Evolutionary conservation across 2,797 vertebrate species (phyloP).

Genomic region (Ceyx erithaca): DNA sequence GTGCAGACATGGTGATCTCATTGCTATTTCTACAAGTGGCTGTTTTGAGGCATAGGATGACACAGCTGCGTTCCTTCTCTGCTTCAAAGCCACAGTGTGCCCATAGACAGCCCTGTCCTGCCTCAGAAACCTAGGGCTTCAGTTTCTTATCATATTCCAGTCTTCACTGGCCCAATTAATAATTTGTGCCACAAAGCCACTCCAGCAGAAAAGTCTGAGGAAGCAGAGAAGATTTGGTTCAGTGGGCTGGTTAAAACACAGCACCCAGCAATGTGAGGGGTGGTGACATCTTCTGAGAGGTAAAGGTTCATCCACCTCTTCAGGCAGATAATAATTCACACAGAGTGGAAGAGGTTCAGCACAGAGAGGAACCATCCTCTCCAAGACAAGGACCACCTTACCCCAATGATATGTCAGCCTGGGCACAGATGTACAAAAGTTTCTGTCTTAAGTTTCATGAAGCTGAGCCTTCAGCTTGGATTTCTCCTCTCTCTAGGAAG

Average conservation of each 20-base stretch:
- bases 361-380: not conserved
- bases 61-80: not conserved
- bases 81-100: not conserved
- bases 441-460: not conserved
- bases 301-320: not conserved
- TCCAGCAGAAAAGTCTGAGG: not conserved
- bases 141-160: not conserved
- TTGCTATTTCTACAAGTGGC: not conserved
- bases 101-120: not conserved
- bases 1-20: not conserved
- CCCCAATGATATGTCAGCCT: not conserved
- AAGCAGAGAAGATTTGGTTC: not conserved
- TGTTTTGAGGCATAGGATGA: not conserved
- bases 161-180: not conserved
- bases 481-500: not conserved
- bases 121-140: not conserved
- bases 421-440: not conserved
- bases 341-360: not conserved
- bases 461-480: not conserved
- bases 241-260: not conserved
- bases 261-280: not conserved
- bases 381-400: not conserved
- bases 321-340: not conserved
- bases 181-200: not conserved
- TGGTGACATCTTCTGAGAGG: not conserved